These are phyloP conservation scores for Pseudomyrmex dendroicus DNA, from an alignment of 1,140 invertebrate genomes.

Conservation along the genomic window DNA sequence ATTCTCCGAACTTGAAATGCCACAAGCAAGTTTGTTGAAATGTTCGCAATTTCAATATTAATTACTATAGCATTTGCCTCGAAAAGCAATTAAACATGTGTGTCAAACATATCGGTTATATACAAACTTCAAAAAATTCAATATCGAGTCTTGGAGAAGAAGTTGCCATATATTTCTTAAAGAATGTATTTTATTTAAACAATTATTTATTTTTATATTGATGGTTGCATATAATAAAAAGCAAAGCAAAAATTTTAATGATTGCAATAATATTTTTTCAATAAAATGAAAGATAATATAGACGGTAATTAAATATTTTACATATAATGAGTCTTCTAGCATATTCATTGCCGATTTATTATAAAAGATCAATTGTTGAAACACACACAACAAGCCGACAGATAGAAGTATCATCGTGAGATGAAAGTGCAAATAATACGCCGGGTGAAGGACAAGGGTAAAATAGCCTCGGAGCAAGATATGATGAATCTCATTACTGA, in stretches of 20 bases:
- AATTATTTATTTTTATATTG: background rate
- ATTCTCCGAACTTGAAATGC: conserved; percentile 28
- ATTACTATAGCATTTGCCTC: conserved; percentile 15
- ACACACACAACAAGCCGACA: background rate
- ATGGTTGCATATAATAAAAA: too few relatives aligned
- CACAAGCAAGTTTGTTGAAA: conserved; percentile 19
- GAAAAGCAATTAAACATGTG: conserved; percentile 23
- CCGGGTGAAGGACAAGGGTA: conserved; percentile 1
- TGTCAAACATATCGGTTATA: background rate
- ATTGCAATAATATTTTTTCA: too few relatives aligned
- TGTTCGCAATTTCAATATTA: conserved; percentile 37
- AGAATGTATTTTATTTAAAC: too few relatives aligned
- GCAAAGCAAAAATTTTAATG: too few relatives aligned
- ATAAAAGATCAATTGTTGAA: background rate
- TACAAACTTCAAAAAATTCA: too few relatives aligned
- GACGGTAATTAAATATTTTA: too few relatives aligned
- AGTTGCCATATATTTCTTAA: too few relatives aligned
- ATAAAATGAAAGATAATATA: background rate
- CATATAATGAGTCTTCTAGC: too few relatives aligned
- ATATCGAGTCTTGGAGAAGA: too few relatives aligned
- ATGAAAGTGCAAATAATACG: background rate
- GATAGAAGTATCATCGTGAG: background rate
- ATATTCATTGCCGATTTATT: background rate
- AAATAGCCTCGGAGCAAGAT: conserved; percentile 5
- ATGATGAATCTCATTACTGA: conserved; percentile 54